A percentile compares a stretch with the other conserved stretches of the same genome.
Evolutionary conservation across 1,140 invertebrate genomes (phyloP).

Genomic region (Nautilus pompilius): DNA sequence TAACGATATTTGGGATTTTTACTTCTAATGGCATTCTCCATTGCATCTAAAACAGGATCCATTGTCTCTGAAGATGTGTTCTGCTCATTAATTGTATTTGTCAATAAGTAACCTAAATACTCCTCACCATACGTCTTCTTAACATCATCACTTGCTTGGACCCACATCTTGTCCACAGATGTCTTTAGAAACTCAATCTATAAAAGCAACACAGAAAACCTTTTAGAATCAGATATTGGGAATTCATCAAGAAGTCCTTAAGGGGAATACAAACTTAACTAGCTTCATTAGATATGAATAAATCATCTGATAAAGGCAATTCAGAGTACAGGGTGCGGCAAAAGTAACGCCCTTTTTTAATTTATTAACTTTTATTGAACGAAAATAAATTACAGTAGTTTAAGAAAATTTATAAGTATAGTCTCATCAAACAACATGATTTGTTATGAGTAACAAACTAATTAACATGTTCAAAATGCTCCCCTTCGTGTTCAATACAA

Average conservation of each 20-base stretch:
- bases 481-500: conserved; percentile 1
- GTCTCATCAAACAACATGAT: background rate
- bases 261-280: too few species aligned
- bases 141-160: conserved; percentile 23
- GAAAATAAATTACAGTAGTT: too few species aligned
- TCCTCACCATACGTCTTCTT: conserved; percentile 25
- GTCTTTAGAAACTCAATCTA: conserved; percentile 16
- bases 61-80: conserved; percentile 17
- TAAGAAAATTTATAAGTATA: background rate
- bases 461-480: background rate
- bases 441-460: background rate
- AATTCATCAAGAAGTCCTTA: too few species aligned
- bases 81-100: conserved; percentile 7
- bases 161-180: conserved; percentile 29
- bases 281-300: too few species aligned
- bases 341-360: too few species aligned
- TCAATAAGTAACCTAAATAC: conserved; percentile 13
- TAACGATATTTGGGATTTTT: conserved; percentile 27
- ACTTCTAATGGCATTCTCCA: conserved; percentile 30
- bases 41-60: conserved; percentile 25
- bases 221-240: too few species aligned
- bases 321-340: too few species aligned
- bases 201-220: too few species aligned
- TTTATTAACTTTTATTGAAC: too few species aligned
- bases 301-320: too few species aligned